Evolutionary conservation across 1,140 invertebrate genomes (phyloP).

Genomic region (Pygmarrhopalites habei): DNA sequence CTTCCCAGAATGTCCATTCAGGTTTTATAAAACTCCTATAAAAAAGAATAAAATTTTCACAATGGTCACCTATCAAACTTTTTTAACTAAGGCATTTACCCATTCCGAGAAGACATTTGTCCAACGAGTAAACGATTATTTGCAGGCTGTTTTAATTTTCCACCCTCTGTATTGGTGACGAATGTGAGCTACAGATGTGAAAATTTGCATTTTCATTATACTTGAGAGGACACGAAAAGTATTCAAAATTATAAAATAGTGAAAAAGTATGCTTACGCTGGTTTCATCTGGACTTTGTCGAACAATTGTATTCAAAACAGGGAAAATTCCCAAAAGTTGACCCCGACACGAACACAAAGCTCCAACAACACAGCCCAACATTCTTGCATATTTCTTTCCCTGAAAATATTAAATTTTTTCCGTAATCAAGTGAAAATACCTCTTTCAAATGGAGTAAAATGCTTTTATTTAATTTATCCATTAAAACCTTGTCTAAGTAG

Average conservation of each 20-base stretch:
- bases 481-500: constrained; percentile 63
- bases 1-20: constrained; percentile 68
- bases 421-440: too few relatives aligned
- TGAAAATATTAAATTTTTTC: constrained; percentile 12
- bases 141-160: constrained; percentile 24
- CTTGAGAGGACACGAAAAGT: not conserved
- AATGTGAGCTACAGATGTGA: constrained; percentile 26
- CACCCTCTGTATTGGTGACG: constrained; percentile 37
- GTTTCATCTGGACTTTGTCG: constrained; percentile 32
- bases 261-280: constrained; percentile 35
- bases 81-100: too few relatives aligned
- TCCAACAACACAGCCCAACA: constrained; percentile 71
- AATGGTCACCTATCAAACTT: too few relatives aligned
- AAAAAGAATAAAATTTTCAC: too few relatives aligned
- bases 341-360: constrained; percentile 71
- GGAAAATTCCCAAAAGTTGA: constrained; percentile 52
- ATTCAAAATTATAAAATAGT: not conserved
- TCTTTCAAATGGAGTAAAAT: too few relatives aligned
- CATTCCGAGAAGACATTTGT: constrained; percentile 33
- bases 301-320: constrained; percentile 29
- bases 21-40: constrained; percentile 23
- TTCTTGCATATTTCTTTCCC: constrained; percentile 51
- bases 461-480: too few relatives aligned
- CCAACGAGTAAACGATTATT: constrained; percentile 35
- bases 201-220: not conserved